Evolutionary conservation across 2,888 invertebrate species (phyloP).

Genomic region (Gymnoscelis rufifasciata): DNA sequence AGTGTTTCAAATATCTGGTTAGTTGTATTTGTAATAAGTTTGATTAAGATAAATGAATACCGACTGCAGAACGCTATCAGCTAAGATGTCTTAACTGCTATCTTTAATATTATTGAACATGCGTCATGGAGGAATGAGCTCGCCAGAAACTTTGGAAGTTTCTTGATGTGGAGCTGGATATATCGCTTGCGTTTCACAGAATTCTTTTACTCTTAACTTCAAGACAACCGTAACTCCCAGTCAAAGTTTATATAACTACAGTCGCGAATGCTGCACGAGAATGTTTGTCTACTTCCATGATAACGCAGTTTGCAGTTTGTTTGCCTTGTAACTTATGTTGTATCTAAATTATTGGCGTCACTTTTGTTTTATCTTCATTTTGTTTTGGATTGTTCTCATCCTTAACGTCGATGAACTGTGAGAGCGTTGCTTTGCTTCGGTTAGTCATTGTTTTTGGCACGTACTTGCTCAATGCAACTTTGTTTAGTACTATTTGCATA

Average conservation of each 20-base stretch:
- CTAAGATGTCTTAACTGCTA: background rate
- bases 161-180: slow-evolving; percentile 55
- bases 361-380: slow-evolving; percentile 24
- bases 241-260: slow-evolving; percentile 62
- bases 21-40: too few relatives aligned
- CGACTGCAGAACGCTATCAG: too few relatives aligned
- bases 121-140: slow-evolving; percentile 53
- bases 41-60: too few relatives aligned
- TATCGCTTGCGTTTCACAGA: slow-evolving; percentile 52
- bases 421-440: slow-evolving; percentile 12
- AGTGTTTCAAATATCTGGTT: too few relatives aligned
- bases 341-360: slow-evolving; percentile 30
- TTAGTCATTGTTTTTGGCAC: slow-evolving; percentile 19
- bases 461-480: slow-evolving; percentile 11
- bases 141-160: slow-evolving; percentile 54
- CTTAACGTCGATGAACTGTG: slow-evolving; percentile 15
- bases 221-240: slow-evolving; percentile 41
- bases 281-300: slow-evolving; percentile 44
- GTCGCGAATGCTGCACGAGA: slow-evolving; percentile 57
- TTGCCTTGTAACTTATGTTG: slow-evolving; percentile 31
- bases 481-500: slow-evolving; percentile 13
- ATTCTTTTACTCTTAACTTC: slow-evolving; percentile 46
- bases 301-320: slow-evolving; percentile 45
- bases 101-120: slow-evolving; percentile 49
- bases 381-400: slow-evolving; percentile 9